Conservation (phyloP, 2,888 invertebrate genomes). For the Drosophila paranaensis region DNA sequence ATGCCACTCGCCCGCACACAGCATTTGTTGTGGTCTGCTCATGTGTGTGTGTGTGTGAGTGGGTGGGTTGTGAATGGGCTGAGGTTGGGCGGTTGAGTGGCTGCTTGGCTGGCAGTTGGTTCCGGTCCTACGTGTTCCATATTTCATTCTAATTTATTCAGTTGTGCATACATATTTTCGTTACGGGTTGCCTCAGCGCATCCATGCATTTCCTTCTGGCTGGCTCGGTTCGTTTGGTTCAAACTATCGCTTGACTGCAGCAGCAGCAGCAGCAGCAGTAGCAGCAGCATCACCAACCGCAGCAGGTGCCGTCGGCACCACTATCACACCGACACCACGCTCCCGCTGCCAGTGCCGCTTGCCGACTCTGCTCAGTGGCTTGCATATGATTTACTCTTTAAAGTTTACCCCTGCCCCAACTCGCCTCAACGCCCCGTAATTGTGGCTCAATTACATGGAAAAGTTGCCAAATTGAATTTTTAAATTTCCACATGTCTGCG, state of each 20-base stretch:
- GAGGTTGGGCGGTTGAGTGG: constrained; percentile 8
- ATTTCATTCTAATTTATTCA: constrained; percentile 80
- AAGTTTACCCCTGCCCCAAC: constrained; percentile 42
- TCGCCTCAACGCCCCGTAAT: constrained; percentile 60
- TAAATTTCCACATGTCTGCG: constrained; percentile 67
- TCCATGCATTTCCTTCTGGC: constrained; percentile 79
- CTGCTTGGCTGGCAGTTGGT: constrained; percentile 20
- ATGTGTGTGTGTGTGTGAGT: constrained; percentile 34
- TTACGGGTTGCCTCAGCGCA: constrained; percentile 77
- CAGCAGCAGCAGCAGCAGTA: constrained; percentile 42
- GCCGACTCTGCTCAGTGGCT: constrained; percentile 54
- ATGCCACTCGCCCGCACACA: constrained; percentile 40
- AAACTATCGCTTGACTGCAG: constrained; percentile 75
- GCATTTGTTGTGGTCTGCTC: constrained; percentile 65
- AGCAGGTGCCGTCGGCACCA: constrained; percentile 34
- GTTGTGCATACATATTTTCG: constrained; percentile 79
- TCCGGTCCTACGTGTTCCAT: constrained; percentile 73
- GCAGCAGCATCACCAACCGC: constrained; percentile 15
- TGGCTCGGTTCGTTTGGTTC: constrained; percentile 77
- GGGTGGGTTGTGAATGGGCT: not conserved
- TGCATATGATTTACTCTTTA: constrained; percentile 76
- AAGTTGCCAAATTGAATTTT: constrained; percentile 80
- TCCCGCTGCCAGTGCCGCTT: constrained; percentile 3
- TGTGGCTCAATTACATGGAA: constrained; percentile 80
- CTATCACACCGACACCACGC: not conserved